These are phyloP conservation scores for Ceratosolen solmsi DNA, from an alignment of 1,140 invertebrate species.

Conservation along the genomic window DNA sequence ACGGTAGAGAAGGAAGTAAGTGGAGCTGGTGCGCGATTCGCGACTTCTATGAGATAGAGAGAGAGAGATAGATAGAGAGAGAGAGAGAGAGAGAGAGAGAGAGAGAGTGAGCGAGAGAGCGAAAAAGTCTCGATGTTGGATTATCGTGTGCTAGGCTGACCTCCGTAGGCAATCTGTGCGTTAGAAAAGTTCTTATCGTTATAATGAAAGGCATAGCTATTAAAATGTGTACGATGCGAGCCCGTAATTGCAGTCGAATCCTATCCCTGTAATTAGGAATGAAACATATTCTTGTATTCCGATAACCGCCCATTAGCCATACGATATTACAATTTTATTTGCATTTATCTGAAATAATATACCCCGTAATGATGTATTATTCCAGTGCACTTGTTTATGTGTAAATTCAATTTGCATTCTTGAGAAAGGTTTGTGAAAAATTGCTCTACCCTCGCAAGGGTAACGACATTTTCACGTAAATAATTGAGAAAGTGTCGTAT, in stretches of 20 bases:
- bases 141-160: not conserved
- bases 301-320: not conserved
- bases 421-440: no score
- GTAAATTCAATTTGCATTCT: not conserved
- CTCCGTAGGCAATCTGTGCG: not conserved
- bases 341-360: not conserved
- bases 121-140: not conserved
- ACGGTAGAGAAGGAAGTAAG: no score
- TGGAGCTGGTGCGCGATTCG: no score
- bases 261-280: not conserved
- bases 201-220: not conserved
- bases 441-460: no score
- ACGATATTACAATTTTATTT: not conserved
- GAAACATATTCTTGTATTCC: not conserved
- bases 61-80: no score
- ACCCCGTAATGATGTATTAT: not conserved
- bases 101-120: no score
- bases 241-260: not conserved
- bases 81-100: no score
- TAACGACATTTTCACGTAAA: no score
- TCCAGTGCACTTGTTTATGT: not conserved
- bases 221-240: not conserved
- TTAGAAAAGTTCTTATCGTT: slow-evolving; percentile 21
- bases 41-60: no score
- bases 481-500: no score